Percentiles rank a stretch among this genome's conserved stretches.
These are phyloP conservation scores for Tenebrosternarchus preto DNA, from an alignment of 2,113 vertebrate genomes.

Conservation along the genomic window DNA sequence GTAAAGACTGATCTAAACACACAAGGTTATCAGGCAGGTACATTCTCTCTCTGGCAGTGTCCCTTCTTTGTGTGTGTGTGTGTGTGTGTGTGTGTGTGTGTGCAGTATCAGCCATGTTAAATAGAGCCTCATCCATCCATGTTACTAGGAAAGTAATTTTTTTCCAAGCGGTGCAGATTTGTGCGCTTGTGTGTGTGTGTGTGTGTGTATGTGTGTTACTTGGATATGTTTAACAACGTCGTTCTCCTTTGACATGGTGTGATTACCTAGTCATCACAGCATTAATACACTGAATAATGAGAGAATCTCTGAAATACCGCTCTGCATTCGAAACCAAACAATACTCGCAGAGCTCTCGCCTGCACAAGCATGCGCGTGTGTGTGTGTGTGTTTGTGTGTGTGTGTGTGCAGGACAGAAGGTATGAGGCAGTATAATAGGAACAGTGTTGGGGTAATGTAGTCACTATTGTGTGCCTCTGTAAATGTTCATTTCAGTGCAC, in stretches of 20 bases:
- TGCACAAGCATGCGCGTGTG: slow-evolving; percentile 70
- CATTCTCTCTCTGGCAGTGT: slow-evolving; percentile 57
- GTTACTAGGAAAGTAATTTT: slow-evolving; percentile 47
- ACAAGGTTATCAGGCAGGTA: slow-evolving; percentile 72
- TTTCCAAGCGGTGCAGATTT: slow-evolving; percentile 38
- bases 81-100: slow-evolving; percentile 36
- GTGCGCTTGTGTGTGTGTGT: slow-evolving; percentile 6
- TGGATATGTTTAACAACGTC: slow-evolving; percentile 66
- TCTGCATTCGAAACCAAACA: slow-evolving; percentile 96
- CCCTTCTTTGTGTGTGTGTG: slow-evolving; percentile 3
- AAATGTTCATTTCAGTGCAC: slow-evolving; percentile 97
- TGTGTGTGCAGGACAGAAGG: slow-evolving; percentile 82
- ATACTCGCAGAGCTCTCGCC: slow-evolving; percentile 92
- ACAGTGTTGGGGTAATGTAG: slow-evolving; percentile 94
- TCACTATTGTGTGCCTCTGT: slow-evolving; percentile 93
- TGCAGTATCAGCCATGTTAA: slow-evolving; percentile 64
- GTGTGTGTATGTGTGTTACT: slow-evolving; percentile 32
- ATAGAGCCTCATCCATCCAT: slow-evolving; percentile 47
- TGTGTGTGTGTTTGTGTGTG: slow-evolving; percentile 16
- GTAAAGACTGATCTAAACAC: slow-evolving; percentile 65
- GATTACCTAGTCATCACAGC: slow-evolving; percentile 92
- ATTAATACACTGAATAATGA: slow-evolving; percentile 99
- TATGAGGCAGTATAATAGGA: slow-evolving; percentile 97
- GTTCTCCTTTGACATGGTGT: slow-evolving; percentile 83
- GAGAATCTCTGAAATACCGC: slow-evolving; percentile 80